phyloP scores from a whole-genome alignment of 2,888 invertebrate species.

The Sisyra nigra region DNA sequence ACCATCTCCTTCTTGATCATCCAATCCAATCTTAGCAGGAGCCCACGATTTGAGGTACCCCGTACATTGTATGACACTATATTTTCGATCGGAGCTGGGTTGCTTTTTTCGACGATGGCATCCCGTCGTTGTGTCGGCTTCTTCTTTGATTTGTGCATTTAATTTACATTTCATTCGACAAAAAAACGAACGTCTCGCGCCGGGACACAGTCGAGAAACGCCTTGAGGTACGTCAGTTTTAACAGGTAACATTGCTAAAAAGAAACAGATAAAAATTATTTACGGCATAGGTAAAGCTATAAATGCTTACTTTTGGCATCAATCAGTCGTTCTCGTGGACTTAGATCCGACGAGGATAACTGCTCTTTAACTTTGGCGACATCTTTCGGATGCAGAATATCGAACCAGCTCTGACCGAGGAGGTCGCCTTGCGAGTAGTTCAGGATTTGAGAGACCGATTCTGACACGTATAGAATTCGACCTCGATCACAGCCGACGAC shows the following conservation, averaged over 20 bases:
- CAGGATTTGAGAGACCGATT: slow-evolving; percentile 67
- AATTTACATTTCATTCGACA: slow-evolving; percentile 80
- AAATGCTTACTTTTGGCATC: slow-evolving; percentile 78
- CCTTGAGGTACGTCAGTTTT: slow-evolving; percentile 69
- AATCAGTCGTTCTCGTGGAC: slow-evolving; percentile 74
- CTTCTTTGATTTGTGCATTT: slow-evolving; percentile 51
- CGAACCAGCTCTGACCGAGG: slow-evolving; percentile 84
- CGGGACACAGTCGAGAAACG: slow-evolving; percentile 65
- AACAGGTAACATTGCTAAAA: slow-evolving; percentile 76
- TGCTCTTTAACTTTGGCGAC: slow-evolving; percentile 92
- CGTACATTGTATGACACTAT: slow-evolving; percentile 80
- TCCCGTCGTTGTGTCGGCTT: slow-evolving; percentile 43
- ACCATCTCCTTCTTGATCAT: slow-evolving; percentile 45
- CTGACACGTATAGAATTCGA: slow-evolving; percentile 75
- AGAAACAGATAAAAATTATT: slow-evolving; percentile 7
- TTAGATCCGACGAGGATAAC: slow-evolving; percentile 75
- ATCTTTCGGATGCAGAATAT: slow-evolving; percentile 87
- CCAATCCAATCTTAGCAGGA: slow-evolving; percentile 56
- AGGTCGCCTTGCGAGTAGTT: slow-evolving; percentile 77
- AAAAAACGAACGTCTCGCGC: slow-evolving; percentile 81
- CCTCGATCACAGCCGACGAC: slow-evolving; percentile 90
- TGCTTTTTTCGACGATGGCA: slow-evolving; percentile 50
- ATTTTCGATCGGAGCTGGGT: slow-evolving; percentile 57
- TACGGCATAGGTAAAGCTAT: slow-evolving; percentile 1
- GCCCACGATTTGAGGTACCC: slow-evolving; percentile 90